Conservation (phyloP, 37 sponge, comb jelly and placozoan species). For the Cliona cf. orientalis region DNA sequence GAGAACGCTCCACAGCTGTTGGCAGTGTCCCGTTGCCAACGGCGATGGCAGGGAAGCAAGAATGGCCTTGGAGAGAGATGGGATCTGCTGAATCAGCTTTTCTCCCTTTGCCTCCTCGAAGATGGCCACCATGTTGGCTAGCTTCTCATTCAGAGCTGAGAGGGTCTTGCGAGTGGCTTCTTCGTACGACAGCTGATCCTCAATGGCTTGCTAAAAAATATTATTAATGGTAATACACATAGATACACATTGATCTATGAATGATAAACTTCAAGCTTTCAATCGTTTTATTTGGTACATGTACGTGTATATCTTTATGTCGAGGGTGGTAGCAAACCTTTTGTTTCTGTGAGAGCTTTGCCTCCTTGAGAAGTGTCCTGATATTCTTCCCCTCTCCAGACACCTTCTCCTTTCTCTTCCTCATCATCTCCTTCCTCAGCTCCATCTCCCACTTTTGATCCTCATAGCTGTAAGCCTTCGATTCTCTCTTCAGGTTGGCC, state of each 20-base stretch:
- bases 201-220: constrained; percentile 19
- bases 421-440: constrained; percentile 54
- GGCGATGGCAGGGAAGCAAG: constrained; percentile 21
- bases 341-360: constrained; percentile 46
- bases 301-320: not conserved
- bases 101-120: constrained; percentile 2
- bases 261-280: not conserved
- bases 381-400: not conserved
- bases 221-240: not conserved
- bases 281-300: not conserved
- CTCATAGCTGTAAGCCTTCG: constrained; percentile 83
- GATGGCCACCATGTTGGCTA: constrained; percentile 6
- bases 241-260: not conserved
- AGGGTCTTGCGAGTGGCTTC: constrained; percentile 16
- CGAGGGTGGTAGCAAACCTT: constrained; percentile 5
- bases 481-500: constrained; percentile 83
- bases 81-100: constrained; percentile 19
- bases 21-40: constrained; percentile 17
- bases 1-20: constrained; percentile 36
- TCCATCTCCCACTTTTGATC: constrained; percentile 97
- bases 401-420: constrained; percentile 21
- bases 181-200: constrained; percentile 30
- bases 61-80: constrained; percentile 22
- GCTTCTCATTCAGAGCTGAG: not conserved
- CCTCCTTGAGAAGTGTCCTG: constrained; percentile 29